Conservation (phyloP, 1,140 invertebrate species). For the Drosophila chauvacae region DNA sequence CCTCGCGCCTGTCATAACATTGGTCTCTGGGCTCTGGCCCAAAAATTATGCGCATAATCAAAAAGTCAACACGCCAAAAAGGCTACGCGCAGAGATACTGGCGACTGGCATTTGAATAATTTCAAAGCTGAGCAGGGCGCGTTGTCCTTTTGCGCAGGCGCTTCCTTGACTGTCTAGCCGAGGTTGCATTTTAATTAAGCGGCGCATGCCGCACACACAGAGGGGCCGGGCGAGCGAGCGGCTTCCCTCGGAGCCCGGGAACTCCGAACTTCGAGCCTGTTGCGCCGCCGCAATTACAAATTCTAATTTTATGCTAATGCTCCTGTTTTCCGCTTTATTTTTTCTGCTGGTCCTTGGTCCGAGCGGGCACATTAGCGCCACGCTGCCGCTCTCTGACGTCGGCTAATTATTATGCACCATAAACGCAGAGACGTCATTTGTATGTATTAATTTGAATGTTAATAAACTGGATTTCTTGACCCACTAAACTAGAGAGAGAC, state of each 20-base stretch:
- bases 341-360: conserved; percentile 54
- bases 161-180: conserved; percentile 54
- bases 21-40: conserved; percentile 16
- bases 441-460: conserved; percentile 82
- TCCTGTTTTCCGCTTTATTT: conserved; percentile 42
- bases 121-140: conserved; percentile 74
- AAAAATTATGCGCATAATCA: conserved; percentile 83
- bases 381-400: conserved; percentile 1
- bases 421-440: conserved; percentile 75
- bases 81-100: conserved; percentile 55
- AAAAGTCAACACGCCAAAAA: conserved; percentile 77
- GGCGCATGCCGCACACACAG: conserved; percentile 66
- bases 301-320: conserved; percentile 84
- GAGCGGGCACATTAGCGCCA: conserved; percentile 44
- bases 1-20: conserved; percentile 60
- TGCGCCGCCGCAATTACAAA: conserved; percentile 83
- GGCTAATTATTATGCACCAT: conserved; percentile 81
- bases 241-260: conserved; percentile 9
- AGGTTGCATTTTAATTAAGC: conserved; percentile 80
- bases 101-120: conserved; percentile 72
- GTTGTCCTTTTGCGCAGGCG: conserved; percentile 81
- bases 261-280: conserved; percentile 50
- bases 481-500: conserved; percentile 78
- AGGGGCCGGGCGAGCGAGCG: conserved; percentile 32
- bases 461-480: conserved; percentile 84